Evolutionary conservation across 2,113 vertebrate genomes (phyloP).

Genomic region (Pangasianodon gigas): DNA sequence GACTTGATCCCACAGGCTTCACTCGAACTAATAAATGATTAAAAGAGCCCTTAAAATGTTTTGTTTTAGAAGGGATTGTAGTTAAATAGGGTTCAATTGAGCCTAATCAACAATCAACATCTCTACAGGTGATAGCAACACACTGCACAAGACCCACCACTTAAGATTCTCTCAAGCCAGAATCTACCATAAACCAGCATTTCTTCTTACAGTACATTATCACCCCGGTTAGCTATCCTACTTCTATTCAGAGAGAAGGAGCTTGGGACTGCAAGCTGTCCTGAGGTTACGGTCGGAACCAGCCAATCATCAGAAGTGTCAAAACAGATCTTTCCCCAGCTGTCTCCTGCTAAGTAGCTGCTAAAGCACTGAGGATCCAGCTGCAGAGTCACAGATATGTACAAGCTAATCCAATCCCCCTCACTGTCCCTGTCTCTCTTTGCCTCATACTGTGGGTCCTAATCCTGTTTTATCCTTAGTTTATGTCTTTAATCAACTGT

Average conservation of each 20-base stretch:
- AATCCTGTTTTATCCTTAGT: constrained; percentile 63
- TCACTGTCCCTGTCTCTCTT: constrained; percentile 40
- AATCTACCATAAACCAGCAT: neutral
- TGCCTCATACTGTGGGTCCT: constrained; percentile 56
- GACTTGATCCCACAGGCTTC: neutral
- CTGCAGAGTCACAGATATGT: constrained; percentile 53
- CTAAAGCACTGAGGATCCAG: constrained; percentile 46
- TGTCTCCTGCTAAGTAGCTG: constrained; percentile 56
- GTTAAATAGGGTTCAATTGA: neutral
- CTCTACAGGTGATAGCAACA: neutral
- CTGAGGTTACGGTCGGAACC: constrained; percentile 53
- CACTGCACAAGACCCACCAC: neutral
- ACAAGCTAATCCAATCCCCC: constrained; percentile 59
- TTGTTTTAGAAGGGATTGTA: neutral
- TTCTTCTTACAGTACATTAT: neutral
- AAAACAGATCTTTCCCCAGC: constrained; percentile 50
- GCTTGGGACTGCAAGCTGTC: constrained; percentile 1
- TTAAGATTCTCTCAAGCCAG: neutral
- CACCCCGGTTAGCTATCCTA: neutral
- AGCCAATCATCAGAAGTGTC: constrained; percentile 43
- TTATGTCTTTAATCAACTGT: constrained; percentile 53
- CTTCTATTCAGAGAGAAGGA: constrained; percentile 20
- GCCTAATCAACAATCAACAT: neutral
- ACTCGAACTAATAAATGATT: neutral
- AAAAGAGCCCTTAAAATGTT: neutral